Evolutionary conservation across 1,140 invertebrate genomes (phyloP).

Genomic region (Temnothorax curvispinosus): DNA sequence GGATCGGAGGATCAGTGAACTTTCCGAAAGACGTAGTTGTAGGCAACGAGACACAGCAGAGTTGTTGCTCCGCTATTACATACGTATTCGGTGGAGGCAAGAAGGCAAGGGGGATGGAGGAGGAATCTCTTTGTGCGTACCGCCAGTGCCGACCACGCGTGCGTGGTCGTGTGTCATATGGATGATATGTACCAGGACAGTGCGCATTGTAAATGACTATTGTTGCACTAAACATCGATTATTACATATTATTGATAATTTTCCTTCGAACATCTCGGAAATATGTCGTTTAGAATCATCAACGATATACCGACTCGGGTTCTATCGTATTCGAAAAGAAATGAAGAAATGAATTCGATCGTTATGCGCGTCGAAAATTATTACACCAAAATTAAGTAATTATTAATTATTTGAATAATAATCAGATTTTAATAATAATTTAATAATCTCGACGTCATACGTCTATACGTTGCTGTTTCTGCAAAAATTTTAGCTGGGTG

Average conservation of each 20-base stretch:
- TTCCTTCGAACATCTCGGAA: no score
- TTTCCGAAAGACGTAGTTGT: constrained; percentile 48
- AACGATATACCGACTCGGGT: not conserved
- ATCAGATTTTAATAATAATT: not conserved
- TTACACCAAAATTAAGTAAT: not conserved
- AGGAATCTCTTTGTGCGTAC: constrained; percentile 11
- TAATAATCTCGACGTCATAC: not conserved
- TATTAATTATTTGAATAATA: not conserved
- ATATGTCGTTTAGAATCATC: not conserved
- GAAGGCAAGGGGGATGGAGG: no score
- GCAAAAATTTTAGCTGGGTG: not conserved
- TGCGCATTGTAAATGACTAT: constrained; percentile 2
- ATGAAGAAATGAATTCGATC: no score
- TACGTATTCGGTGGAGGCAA: not conserved
- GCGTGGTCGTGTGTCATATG: not conserved
- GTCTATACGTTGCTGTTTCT: not conserved
- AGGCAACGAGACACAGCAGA: not conserved
- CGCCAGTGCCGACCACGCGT: not conserved
- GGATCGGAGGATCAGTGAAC: constrained; percentile 60
- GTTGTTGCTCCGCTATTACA: constrained; percentile 1
- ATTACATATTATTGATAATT: no score
- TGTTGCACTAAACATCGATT: not conserved
- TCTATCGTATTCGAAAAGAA: not conserved
- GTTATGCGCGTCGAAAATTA: not conserved
- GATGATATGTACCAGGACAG: not conserved